Base-by-base conservation (phyloP, 2,888 invertebrate genomes). In the Aphodius sticticus region DNA sequence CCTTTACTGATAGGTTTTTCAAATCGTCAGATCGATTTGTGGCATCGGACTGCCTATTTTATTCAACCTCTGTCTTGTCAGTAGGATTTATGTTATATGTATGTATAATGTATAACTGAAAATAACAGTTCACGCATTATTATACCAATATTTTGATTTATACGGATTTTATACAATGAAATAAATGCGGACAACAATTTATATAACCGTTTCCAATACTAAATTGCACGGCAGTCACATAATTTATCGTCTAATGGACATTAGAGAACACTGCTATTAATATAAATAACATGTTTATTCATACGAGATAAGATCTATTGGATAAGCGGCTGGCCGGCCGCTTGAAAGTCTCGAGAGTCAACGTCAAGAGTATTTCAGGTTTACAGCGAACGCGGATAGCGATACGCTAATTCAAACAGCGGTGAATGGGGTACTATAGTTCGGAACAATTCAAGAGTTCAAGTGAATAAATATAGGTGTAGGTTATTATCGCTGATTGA, bases 241-340 rank as follows among this genome's bases (percentile, higher is more conserved):
- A 36, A 74, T 74, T 74, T 74, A 74, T 74, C 74, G 74, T 74
- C n/a, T 74, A 37, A 74, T 74, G 37, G 37, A 74, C 74, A 74
- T 74, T 74, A 37, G n/a, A 9, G 74, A 37, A 74, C 74, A 6
- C 3, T 35, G 74, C 37, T 74, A 74, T 74, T 74, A 74, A 74
- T 74, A 74, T 74, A 37, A 74, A 74, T 74, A 74, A 74, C 74
- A 74, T 74, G 74, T 74, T 36, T 74, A 74, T 74, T 74, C 74
- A 37, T 37, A 53, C 9, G 16, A 35, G 74, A 74, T 74, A 74
- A 74, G 74, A 74, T 74, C 74, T 74, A 74, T 74, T 37, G 74
- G 35, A 74, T 74, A 36, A 74, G n/a, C 74, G 74, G 37, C 71
- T 12, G 71, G 71, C 26, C 71, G 26, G 3, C 26, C 26, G 26